Conservation (phyloP, 2,888 invertebrate genomes). For the Cloeon dipterum region DNA sequence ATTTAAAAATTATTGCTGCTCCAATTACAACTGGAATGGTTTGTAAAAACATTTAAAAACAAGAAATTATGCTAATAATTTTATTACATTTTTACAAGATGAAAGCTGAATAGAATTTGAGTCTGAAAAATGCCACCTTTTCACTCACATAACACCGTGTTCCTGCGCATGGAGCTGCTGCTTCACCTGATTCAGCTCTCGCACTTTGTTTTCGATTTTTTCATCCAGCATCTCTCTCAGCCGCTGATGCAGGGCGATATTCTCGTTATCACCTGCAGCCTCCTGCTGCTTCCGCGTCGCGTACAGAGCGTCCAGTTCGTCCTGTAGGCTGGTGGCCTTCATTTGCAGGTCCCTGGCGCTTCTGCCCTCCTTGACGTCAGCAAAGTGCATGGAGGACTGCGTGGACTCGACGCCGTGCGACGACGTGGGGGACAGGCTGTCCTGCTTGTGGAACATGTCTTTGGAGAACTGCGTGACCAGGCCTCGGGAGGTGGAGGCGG, state of each 20-base stretch:
- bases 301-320: neutral
- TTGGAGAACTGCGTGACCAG: conserved; percentile 34
- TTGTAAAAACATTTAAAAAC: too few species aligned
- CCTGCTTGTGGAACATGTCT: conserved; percentile 26
- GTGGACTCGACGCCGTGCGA: neutral
- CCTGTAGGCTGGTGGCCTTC: neutral
- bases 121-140: too few species aligned
- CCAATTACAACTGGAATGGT: too few species aligned
- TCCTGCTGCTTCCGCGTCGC: neutral
- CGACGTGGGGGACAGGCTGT: neutral
- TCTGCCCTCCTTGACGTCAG: neutral
- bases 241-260: neutral
- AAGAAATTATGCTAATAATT: too few species aligned
- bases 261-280: neutral
- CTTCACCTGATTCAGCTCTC: neutral
- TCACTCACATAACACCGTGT: too few species aligned
- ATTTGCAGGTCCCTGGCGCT: neutral
- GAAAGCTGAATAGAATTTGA: too few species aligned
- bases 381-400: too few species aligned
- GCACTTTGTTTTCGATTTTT: neutral
- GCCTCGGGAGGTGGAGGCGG: too few species aligned
- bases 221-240: neutral
- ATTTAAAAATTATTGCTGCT: too few species aligned
- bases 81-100: too few species aligned
- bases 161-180: too few species aligned